These are phyloP conservation scores for Alligator mississippiensis DNA, from an alignment of 2,113 vertebrate genomes.

Conservation along the genomic window DNA sequence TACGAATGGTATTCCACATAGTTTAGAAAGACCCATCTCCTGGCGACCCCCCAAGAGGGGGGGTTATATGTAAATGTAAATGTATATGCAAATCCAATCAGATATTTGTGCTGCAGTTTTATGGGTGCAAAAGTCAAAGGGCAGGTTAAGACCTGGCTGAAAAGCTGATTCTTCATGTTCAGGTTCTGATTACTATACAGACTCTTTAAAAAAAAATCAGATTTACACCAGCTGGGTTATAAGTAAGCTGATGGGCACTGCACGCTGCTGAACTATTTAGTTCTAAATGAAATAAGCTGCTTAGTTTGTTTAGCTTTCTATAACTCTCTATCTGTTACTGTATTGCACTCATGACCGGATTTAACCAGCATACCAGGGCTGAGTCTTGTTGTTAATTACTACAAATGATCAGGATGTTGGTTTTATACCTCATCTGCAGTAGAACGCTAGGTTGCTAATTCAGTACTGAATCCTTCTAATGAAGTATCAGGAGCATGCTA, in stretches of 20 bases:
- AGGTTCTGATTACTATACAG: slow-evolving; percentile 11
- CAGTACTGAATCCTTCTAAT: slow-evolving; percentile 42
- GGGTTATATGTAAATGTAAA: too few relatives aligned
- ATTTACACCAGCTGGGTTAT: slow-evolving; percentile 16
- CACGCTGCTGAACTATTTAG: slow-evolving; percentile 60
- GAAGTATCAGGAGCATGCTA: slow-evolving; percentile 40
- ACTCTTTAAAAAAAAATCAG: slow-evolving; percentile 27
- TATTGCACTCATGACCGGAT: neutral
- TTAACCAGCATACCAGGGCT: too few relatives aligned
- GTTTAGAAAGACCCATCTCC: neutral
- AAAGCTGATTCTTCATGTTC: slow-evolving; percentile 21
- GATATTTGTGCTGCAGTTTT: neutral
- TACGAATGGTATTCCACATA: neutral
- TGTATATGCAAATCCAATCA: too few relatives aligned
- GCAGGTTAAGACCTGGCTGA: slow-evolving; percentile 30
- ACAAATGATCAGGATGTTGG: slow-evolving; percentile 23
- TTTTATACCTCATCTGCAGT: slow-evolving; percentile 18
- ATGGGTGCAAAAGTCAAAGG: slow-evolving; percentile 1
- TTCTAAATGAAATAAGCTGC: slow-evolving; percentile 49
- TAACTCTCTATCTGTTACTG: slow-evolving; percentile 32
- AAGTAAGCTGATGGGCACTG: slow-evolving; percentile 32
- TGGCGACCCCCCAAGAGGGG: too few relatives aligned
- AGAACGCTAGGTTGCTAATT: slow-evolving; percentile 25
- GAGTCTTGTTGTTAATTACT: slow-evolving; percentile 32
- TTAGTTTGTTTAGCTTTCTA: slow-evolving; percentile 52